Conservation (phyloP, 1,140 invertebrate genomes). For the Harpegnathos saltator region DNA sequence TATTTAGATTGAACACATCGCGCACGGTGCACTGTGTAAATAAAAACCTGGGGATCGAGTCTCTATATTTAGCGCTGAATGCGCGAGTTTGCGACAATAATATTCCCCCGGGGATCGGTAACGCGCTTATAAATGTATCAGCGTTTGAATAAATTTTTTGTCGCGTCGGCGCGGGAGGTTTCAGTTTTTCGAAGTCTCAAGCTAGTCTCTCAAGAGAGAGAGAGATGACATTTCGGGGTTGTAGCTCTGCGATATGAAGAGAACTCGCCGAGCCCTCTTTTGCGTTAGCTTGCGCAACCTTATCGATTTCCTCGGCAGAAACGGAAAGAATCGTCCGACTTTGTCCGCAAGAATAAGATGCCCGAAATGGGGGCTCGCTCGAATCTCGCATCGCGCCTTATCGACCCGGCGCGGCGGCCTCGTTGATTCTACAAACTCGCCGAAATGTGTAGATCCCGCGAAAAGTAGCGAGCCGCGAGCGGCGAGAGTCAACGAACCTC, state of each 20-base stretch:
- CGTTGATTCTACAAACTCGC: slow-evolving; percentile 48
- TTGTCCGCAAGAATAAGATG: slow-evolving; percentile 10
- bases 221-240: background rate
- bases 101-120: slow-evolving; percentile 3
- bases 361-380: background rate
- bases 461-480: slow-evolving; percentile 22
- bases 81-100: background rate
- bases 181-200: background rate
- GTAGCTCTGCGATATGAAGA: background rate
- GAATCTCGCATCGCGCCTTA: slow-evolving; percentile 1
- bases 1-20: slow-evolving; percentile 40
- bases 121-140: slow-evolving; percentile 6
- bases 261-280: background rate
- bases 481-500: slow-evolving; percentile 41
- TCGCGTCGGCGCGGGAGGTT: background rate
- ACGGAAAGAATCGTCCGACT: slow-evolving; percentile 17
- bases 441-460: slow-evolving; percentile 37
- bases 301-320: background rate
- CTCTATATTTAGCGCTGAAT: slow-evolving; percentile 35
- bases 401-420: background rate
- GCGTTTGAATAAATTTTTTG: background rate
- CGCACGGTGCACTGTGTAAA: background rate
- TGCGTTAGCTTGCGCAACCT: background rate
- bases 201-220: background rate
- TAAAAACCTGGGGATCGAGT: background rate